These are phyloP conservation scores for Oppia nitens DNA, from an alignment of 1,140 invertebrate species.

Conservation along the genomic window DNA sequence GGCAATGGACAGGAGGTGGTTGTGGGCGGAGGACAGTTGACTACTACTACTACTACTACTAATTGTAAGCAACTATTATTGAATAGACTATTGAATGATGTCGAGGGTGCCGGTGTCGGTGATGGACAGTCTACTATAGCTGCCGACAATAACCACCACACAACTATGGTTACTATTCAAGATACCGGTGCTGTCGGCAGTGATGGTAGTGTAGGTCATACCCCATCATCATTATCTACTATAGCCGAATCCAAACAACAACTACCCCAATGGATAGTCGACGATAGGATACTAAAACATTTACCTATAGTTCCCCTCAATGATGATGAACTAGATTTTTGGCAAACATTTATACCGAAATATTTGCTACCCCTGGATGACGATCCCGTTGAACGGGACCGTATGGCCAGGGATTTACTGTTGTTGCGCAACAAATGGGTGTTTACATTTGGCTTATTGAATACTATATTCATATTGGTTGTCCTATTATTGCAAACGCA, in stretches of 20 bases:
- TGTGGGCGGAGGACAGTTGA: background rate
- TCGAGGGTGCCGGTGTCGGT: conserved; percentile 30
- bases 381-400: conserved; percentile 72
- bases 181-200: background rate
- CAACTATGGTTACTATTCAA: background rate
- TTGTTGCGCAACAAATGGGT: conserved; percentile 81
- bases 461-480: conserved; percentile 92
- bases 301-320: background rate
- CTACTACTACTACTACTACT: no score
- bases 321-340: conserved; percentile 56
- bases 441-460: conserved; percentile 94
- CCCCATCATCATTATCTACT: background rate
- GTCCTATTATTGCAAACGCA: conserved; percentile 82
- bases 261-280: background rate
- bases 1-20: background rate
- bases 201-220: background rate
- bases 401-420: conserved; percentile 72
- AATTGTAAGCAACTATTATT: no score
- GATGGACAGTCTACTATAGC: conserved; percentile 36
- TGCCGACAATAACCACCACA: no score
- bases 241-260: background rate
- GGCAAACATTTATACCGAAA: conserved; percentile 79
- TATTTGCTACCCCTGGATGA: conserved; percentile 90
- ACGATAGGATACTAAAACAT: background rate
- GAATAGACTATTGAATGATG: no score